Base-by-base conservation (phyloP, 1,140 invertebrate genomes). In the Drosophila funebris region DNA sequence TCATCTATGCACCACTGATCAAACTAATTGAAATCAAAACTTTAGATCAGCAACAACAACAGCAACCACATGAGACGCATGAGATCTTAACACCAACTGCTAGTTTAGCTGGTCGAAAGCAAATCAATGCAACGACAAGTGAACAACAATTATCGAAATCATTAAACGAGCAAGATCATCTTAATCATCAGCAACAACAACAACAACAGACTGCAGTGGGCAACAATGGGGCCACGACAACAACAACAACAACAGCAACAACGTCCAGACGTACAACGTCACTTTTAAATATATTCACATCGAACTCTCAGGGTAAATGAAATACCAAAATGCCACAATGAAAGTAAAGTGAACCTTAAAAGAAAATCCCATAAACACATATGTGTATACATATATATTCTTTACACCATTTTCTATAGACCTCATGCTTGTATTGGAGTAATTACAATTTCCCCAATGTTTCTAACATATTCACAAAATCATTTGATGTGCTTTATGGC, bases 241-340 rank as follows among this genome's bases (percentile, higher is more conserved):
- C 75, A 66, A 52, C 69, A 63, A 63, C 70, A 75, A 53, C 91
- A 92, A 93, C 62, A 93, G 93, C 93, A 96, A 96, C 95, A 90
- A 91, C 96, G 93, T 97, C 96, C 92, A 95, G 96, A 93, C 96
- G 97, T 94, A 97, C 97, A 93, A 97, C 96, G 92, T 97, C 97
- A 92, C 95, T 98, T 92, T 95, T 97, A 92, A 97, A 98, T 95
- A 94, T 97, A 93, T 98, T 97, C 94, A 97, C 97, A 94, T 96
- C 96, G 94, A 97, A 97, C 93, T 97, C 96, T 93, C 96, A 97
- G 95, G 96, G 96, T 95, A 97, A 88, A 87, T 87, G 63, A 33
- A 63, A 54, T 48, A 24, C n/a, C 3, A 50, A 57, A 58, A 73
- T 53, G 8, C 39, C 11, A 37, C 39, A 56, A 56, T 54, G 56